Evolutionary conservation across 2,113 vertebrate species (phyloP).

Genomic region (Poicephalus gulielmi): DNA sequence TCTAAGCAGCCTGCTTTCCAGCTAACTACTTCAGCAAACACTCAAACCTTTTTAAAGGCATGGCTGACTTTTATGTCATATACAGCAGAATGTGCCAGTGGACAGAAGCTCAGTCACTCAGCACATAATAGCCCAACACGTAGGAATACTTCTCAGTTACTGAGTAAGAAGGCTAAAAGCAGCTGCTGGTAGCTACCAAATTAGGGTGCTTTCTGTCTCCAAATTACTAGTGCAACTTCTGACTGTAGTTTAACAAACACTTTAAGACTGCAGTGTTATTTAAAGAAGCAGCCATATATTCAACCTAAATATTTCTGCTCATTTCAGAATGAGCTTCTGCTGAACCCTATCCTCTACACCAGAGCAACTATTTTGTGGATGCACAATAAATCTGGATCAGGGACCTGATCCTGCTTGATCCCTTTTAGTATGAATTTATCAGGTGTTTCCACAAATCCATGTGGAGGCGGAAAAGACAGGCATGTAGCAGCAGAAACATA

Average conservation of each 20-base stretch:
- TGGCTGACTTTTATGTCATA: background rate
- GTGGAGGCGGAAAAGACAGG: background rate
- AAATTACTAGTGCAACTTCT: background rate
- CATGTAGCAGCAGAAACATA: background rate
- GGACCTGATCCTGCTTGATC: background rate
- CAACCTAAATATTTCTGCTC: background rate
- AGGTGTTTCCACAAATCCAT: background rate
- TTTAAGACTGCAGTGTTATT: background rate
- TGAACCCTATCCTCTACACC: rapidly evolving
- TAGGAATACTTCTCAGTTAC: background rate
- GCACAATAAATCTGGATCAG: background rate
- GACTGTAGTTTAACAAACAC: background rate
- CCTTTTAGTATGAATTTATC: background rate
- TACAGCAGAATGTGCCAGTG: background rate
- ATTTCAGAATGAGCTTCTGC: background rate
- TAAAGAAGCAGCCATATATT: background rate
- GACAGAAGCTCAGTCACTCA: background rate
- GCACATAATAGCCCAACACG: background rate
- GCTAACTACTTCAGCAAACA: background rate
- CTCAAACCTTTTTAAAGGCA: background rate
- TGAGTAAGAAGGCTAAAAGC: background rate
- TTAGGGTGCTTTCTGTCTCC: background rate
- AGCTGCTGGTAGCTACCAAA: background rate
- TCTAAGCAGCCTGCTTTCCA: background rate
- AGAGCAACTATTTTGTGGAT: background rate